Evolutionary conservation across 2,888 invertebrate species (phyloP), one percentile per base, ranked within the genome.

Genomic region (Anodontia alba): DNA sequence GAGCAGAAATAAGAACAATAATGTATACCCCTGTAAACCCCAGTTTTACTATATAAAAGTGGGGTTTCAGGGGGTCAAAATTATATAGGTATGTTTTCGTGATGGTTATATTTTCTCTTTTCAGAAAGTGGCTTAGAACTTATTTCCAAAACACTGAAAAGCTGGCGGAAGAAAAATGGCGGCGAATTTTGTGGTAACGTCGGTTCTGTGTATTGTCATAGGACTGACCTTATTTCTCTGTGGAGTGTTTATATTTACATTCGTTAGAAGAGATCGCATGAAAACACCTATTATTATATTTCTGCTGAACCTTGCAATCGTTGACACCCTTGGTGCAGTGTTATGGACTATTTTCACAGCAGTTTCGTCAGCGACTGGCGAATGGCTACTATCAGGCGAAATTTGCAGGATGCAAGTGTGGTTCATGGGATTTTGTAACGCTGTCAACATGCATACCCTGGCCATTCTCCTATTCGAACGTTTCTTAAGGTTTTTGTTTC

Each of bases 401-500:
- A 67, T 90, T 5, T 92, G 92, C 69, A 73, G 85, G 7, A 38
- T 86, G 42, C 90, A 90, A 66, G 89, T 88, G 12, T 85, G 84
- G 68, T 57, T 89, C 33, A 86, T 84, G 82, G 74, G 79, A 20
- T 86, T 90, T 33, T 87, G 86, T 76, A 76, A 85, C 46, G 43
- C 85, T 12, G 74, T 90, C 36, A 90, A 88, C 76, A 86, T 87
- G 66, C 90, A 90, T 72, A 86, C 88, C 0, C 82, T 91, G 15
- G 33, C 86, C 23, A 43, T 87, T 1, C 72, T 91, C 26, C 83
- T 89, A 69, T 80, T 91, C 29, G 91, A 90, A 73, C 78, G 89
- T 68, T 83, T 83, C 62, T 62, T 92, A 15, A 80, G 68, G 26
- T 70, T 91, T 23, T 84, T 87, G 54, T 86, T 87, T 51, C 92